A percentile compares a stretch with the other conserved stretches of the same genome.
These are phyloP conservation scores for Notamacropus eugenii DNA, from an alignment of 2,797 vertebrate species.

Conservation along the genomic window DNA sequence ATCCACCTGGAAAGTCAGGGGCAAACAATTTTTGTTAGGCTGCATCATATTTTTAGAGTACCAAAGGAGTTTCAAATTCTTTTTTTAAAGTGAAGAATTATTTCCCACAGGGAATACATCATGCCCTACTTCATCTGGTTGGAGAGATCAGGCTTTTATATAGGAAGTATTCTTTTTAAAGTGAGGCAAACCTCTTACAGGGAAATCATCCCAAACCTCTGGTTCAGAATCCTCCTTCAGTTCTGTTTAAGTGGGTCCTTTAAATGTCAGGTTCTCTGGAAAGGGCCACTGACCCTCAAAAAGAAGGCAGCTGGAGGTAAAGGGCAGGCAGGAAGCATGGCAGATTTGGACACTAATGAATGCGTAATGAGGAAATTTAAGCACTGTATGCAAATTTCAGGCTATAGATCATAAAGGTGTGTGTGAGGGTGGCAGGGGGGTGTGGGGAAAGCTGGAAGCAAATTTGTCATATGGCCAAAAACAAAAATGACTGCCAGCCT, in stretches of 20 bases:
- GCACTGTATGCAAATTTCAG: background rate
- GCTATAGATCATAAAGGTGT: background rate
- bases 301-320: background rate
- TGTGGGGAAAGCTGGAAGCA: background rate
- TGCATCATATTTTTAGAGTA: background rate
- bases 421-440: background rate
- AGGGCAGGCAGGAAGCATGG: background rate
- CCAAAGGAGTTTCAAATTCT: background rate
- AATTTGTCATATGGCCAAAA: background rate
- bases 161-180: background rate
- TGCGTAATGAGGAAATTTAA: background rate
- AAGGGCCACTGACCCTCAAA: background rate
- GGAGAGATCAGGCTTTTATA: background rate
- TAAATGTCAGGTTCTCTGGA: background rate
- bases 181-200: background rate
- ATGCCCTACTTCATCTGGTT: background rate
- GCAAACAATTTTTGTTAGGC: background rate
- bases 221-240: background rate
- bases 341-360: background rate
- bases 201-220: background rate
- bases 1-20: background rate
- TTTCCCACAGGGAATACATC: background rate
- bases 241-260: background rate
- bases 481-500: background rate
- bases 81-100: background rate